Evolutionary conservation across 2,888 invertebrate species (phyloP), one percentile per base, ranked within the genome.

Genomic region (Trissolcus brochymenae): DNA sequence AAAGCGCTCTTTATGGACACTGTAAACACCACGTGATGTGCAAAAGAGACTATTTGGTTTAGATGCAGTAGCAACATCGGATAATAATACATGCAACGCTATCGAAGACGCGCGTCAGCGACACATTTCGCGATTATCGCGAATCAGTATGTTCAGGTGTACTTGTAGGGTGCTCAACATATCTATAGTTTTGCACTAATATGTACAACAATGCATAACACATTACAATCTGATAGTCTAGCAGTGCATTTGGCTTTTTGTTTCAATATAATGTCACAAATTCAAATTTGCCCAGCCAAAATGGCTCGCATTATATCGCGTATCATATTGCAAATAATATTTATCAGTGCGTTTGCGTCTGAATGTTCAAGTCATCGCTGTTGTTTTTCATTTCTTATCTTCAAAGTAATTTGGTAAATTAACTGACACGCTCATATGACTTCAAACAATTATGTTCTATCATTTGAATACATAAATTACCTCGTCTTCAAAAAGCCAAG

Each of bases 21-120:
- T 57, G 67, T 62, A 67, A 75, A 75, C 68, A 64, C 54, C 67
- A 64, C 46, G 64, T 68, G 65, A 61, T 53, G 76, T 54, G 61
- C 49, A 71, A 73, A 72, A 75, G 80, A 80, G 76, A 78, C 68
- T 75, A 68, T 75, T 68, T 75, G 68, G 74, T 64, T 75, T 62
- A 75, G 68, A 60, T 53, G 54, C 49, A 55, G 59, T 75, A 60
- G 68, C 70, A 60, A 70, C 64, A 65, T 59, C 60, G 53, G 59
- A 62, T 75, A 75, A 68, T 75, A 74, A 62, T 66, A 59, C 54
- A 13, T 41, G 62, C 61, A 61, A 68, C 40, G 54, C 51, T 70
- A 60, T 70, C 65, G 70, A 76, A 70, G 70, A 76, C 53, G 71
- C 67, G 76, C 67, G 71, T 55, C 21, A 64, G 59, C 59, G 60